These are phyloP conservation scores for Trichogramma pretiosum DNA, from an alignment of 1,140 invertebrate species.

Conservation along the genomic window DNA sequence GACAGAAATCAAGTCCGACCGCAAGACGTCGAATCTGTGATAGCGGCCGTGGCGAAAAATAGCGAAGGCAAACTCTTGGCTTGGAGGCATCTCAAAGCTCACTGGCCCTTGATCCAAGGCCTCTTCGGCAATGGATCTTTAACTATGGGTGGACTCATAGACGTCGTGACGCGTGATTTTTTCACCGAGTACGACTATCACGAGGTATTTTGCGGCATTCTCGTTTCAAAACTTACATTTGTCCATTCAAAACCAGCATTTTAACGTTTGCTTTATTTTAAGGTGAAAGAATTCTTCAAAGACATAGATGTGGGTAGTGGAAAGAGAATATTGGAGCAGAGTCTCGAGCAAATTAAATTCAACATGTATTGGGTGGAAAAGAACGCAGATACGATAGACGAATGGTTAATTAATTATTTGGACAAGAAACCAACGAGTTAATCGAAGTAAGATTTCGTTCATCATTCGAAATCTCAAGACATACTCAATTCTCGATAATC, in stretches of 20 bases:
- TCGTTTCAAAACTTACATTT: background rate
- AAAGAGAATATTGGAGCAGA: constrained; percentile 58
- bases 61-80: constrained; percentile 61
- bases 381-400: constrained; percentile 52
- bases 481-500: too few relatives aligned
- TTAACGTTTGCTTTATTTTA: constrained; percentile 14
- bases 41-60: constrained; percentile 62
- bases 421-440: constrained; percentile 6
- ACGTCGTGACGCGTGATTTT: constrained; percentile 60
- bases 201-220: constrained; percentile 45
- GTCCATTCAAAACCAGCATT: background rate
- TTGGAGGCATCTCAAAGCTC: constrained; percentile 68
- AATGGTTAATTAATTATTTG: constrained; percentile 47
- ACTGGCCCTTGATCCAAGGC: constrained; percentile 59
- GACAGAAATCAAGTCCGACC: constrained; percentile 57
- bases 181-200: constrained; percentile 63
- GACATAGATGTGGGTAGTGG: constrained; percentile 60
- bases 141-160: constrained; percentile 60
- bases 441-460: constrained; percentile 1
- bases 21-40: constrained; percentile 60
- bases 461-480: constrained; percentile 1
- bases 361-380: constrained; percentile 69
- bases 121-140: constrained; percentile 61
- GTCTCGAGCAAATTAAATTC: constrained; percentile 65
- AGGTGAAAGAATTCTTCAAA: constrained; percentile 63